Base-by-base conservation (phyloP, 1,140 invertebrate species). In the Ooceraea biroi region DNA sequence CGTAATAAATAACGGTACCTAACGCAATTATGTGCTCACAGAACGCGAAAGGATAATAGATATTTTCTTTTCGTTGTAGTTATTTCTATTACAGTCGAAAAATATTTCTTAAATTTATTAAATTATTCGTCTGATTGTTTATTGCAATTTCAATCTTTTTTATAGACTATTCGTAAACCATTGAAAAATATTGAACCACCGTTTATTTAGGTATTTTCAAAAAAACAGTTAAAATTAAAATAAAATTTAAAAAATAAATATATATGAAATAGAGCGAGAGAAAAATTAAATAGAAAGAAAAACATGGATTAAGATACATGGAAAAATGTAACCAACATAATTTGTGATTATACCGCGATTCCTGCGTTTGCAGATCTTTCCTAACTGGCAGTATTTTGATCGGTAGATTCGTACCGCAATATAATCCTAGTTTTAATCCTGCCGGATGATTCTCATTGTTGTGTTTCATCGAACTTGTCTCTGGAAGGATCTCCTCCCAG, bases 1-100 rank as follows among this genome's bases (percentile, higher is more conserved):
- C 63, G 78, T 83, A 85, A 88, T 91, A 91, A 90, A 90, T 90
- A 90, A 89, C 82, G 73, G 58, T 76, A 61, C 36, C 87, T 91
- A 88, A 89, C 80, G 90, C 88, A 91, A 91, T 91, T 91, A 91
- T 82, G 86, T 84, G 85, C 73, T 89, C 57, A 57, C 63, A 52
- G 72, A 77, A 83, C 63, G 83, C 57, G 52, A 19, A 66, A 25
- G 73, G 57, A 88, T 87, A 85, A 80, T 72, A 84, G 58, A 83
- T 58, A 22, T 73, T 65, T 57, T 12, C 41, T 55, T 78, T 83
- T 50, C 22, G 41, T 68, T n/a, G 10, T 12, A 30, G 8, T 36
- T 27, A 36, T 78, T 41, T 12, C 8, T 10, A 61, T 52, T 25
- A 17, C 41, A 11, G n/a, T 41, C 10, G 8, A 17, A 25, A 60